These are phyloP conservation scores for Drosophila pachea DNA, from an alignment of 1,140 invertebrate species.

Conservation along the genomic window DNA sequence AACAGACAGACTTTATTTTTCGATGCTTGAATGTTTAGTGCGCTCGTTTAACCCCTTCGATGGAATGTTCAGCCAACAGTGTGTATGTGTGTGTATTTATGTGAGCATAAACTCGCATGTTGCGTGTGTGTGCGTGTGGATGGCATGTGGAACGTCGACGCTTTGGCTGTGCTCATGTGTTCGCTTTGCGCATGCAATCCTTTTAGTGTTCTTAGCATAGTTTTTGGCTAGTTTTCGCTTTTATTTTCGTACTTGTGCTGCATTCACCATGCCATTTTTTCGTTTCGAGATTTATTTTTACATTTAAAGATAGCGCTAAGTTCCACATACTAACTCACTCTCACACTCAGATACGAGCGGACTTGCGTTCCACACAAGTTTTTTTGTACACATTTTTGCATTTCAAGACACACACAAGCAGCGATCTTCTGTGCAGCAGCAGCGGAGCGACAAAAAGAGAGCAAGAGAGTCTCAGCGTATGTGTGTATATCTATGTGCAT, in stretches of 20 bases:
- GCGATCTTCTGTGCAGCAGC: slow-evolving; percentile 57
- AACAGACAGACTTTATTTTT: slow-evolving; percentile 56
- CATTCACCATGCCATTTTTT: slow-evolving; percentile 8
- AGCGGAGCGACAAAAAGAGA: slow-evolving; percentile 21
- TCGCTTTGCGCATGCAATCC: background rate
- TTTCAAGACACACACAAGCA: slow-evolving; percentile 40
- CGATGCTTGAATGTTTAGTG: slow-evolving; percentile 35
- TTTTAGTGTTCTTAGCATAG: slow-evolving; percentile 31
- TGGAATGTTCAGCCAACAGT: slow-evolving; percentile 58
- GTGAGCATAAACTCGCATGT: slow-evolving; percentile 46
- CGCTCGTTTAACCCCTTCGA: slow-evolving; percentile 72
- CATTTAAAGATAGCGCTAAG: slow-evolving; percentile 33
- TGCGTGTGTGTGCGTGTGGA: slow-evolving; percentile 47
- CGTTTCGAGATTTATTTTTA: slow-evolving; percentile 25
- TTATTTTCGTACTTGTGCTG: slow-evolving; percentile 37
- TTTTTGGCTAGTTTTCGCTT: slow-evolving; percentile 55
- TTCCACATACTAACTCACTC: slow-evolving; percentile 9
- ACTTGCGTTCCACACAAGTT: slow-evolving; percentile 57
- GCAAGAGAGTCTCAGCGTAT: slow-evolving; percentile 23
- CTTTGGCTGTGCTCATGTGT: slow-evolving; percentile 15
- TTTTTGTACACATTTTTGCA: slow-evolving; percentile 46
- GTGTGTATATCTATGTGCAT: slow-evolving; percentile 34
- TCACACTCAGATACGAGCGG: slow-evolving; percentile 10
- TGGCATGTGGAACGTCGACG: slow-evolving; percentile 71
- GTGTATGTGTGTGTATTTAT: slow-evolving; percentile 17